Base-by-base conservation (phyloP, 2,113 vertebrate genomes). In the Platanista minor region DNA sequence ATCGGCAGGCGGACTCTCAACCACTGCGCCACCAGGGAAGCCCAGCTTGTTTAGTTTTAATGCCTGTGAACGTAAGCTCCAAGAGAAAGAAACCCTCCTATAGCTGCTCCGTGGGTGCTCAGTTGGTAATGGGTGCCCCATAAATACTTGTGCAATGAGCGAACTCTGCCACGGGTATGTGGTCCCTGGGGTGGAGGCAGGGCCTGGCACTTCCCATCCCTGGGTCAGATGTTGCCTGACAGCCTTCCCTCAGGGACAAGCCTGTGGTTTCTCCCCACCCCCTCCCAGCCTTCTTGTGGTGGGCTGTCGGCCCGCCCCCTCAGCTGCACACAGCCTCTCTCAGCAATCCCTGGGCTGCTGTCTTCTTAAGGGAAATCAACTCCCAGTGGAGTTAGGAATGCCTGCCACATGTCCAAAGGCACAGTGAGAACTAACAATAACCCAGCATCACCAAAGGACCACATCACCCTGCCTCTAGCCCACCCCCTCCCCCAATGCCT, bases 31-130 rank as follows among this genome's bases (percentile, higher is more conserved):
- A n/a, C n/a, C n/a, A n/a, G n/a, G n/a, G n/a, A n/a, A n/a, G n/a
- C n/a, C n/a, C n/a, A 54, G 41, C 33, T 75, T 43, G 43, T 46
- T 82, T 36, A 18, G 43, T 94, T 91, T 87, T 49, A 49, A 77
- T 75, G 43, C 3, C 77, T 29, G 18, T 57, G 69, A 94, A 87
- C 69, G 46, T 9, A 86, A 52, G 5, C 67, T 92, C 21, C 29
- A 52, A 78, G 41, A 94, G 78, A 91, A 49, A 43, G 90, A 54
- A 49, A 10, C 10, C 46, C n/a, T 64, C 15, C 12, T 5, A 0
- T 21, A 4, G 31, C 62, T 36, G 57, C 46, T 89, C 74, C 21
- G n/a, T 52, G 59, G 67, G 78, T 33, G 54, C 62, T 67, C 74
- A 21, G 0, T 14, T 23, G 59, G 77, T 23, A 59, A 52, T n/a